Base-by-base conservation (phyloP, 2,113 vertebrate species). In the Lagopus muta region DNA sequence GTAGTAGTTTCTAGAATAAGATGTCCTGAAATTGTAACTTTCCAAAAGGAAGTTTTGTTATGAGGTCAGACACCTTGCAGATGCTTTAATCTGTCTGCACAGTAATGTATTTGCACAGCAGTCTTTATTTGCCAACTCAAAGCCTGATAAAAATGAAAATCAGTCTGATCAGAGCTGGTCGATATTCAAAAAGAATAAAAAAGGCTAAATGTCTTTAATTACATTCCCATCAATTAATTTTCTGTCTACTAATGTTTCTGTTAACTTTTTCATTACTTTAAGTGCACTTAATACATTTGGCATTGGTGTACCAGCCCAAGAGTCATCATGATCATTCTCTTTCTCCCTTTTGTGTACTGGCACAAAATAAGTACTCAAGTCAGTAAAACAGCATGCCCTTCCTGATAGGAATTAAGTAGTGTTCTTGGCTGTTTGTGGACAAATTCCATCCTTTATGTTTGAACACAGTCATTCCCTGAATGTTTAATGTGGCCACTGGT, bases 191-290 rank as follows among this genome's bases (percentile, higher is more conserved):
- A 62, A 38, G 36, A 10, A 32, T 34, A 27, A 32, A 55, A 20
- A 54, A 28, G 60, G 6, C 45, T 75, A 5, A 57, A 7, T 86
- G 24, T 52, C 47, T 81, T 88, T 47, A 88, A 28, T 60, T 77
- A 28, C 77, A 45, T 70, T 92, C n/a, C 20, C 79, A 27, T 54
- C 34, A 90, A 82, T 76, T 95, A 66, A 12, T 90, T 85, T 79
- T 82, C 48, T 76, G 2, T 90, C 45, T 89, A 38, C 74, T 73
- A n/a, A 89, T 65, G 90, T 89, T 40, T 82, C 74, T 52, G 88
- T 81, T 75, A 85, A 85, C 42, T 89, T 95, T 93, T 89, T 90
- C 78, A 91, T 96, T 95, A 91, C 34, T 95, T 89, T 89, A 91
- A 95, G 79, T 94, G 91, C 82, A 81, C 61, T 93, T 86, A 83